Conservation (phyloP, 2,888 invertebrate genomes). For the Tenthredo notha region DNA sequence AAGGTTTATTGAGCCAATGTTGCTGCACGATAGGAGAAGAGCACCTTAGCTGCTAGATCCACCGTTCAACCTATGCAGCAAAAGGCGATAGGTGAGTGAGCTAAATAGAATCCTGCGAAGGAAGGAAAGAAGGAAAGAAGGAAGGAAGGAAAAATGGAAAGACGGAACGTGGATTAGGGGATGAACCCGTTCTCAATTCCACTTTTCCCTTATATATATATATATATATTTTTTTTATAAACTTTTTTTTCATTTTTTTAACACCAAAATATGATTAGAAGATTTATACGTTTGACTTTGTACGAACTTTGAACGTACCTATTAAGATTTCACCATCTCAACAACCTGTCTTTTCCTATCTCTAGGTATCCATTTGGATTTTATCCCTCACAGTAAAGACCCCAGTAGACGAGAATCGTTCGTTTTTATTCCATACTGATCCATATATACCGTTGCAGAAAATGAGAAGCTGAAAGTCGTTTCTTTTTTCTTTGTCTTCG, state of each 20-base stretch:
- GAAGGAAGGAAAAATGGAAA: too few species aligned
- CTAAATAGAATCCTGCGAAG: neutral
- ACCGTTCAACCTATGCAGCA: constrained; percentile 17
- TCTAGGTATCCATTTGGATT: constrained; percentile 17
- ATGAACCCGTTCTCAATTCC: neutral
- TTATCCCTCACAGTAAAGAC: constrained; percentile 23
- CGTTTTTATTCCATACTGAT: constrained; percentile 29
- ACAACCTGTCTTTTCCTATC: constrained; percentile 56
- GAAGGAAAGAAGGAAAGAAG: too few species aligned
- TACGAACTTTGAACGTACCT: constrained; percentile 58
- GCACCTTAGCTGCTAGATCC: neutral
- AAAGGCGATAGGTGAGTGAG: constrained; percentile 31
- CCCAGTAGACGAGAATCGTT: neutral
- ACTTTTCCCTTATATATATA: neutral
- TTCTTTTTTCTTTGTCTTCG: neutral
- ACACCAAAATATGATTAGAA: too few species aligned
- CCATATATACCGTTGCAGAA: neutral
- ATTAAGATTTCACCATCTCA: constrained; percentile 62
- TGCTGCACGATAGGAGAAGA: constrained; percentile 40
- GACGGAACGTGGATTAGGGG: neutral
- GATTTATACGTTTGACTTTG: neutral
- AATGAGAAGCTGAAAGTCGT: neutral
- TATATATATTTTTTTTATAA: too few species aligned
- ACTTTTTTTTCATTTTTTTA: neutral
- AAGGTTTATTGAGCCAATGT: constrained; percentile 32